phyloP scores from a whole-genome alignment of 2,888 invertebrate genomes.

The Phlogophora meticulosa region DNA sequence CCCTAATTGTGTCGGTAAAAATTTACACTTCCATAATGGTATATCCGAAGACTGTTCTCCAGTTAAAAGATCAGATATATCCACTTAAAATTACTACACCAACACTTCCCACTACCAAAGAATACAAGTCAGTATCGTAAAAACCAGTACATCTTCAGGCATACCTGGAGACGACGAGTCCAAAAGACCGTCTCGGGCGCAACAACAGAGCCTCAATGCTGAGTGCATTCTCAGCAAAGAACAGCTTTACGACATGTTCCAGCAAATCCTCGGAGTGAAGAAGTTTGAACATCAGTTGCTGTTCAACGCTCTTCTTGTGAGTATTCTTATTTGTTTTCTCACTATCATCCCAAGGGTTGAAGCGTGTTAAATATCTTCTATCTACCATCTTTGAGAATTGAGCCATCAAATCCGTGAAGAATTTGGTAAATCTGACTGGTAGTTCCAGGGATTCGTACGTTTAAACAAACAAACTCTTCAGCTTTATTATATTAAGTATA shows the following conservation, averaged over 20 bases:
- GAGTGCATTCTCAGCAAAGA: constrained; percentile 99
- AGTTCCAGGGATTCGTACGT: no score
- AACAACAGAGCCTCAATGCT: constrained; percentile 97
- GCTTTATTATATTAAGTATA: no score
- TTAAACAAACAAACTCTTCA: no score
- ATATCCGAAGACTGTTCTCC: background rate
- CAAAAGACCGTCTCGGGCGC: constrained; percentile 96
- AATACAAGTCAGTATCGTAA: constrained; percentile 22
- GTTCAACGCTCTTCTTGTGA: constrained; percentile 96
- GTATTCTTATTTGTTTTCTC: constrained; percentile 37
- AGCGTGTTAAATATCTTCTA: no score
- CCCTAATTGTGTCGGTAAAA: background rate
- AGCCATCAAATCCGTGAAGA: no score
- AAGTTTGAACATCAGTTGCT: constrained; percentile 99
- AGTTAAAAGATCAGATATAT: background rate
- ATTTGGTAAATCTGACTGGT: no score
- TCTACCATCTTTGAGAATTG: no score
- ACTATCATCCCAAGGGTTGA: no score
- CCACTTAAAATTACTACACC: background rate
- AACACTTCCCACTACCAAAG: background rate
- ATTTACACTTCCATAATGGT: background rate
- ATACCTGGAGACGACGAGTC: constrained; percentile 96
- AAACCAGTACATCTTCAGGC: constrained; percentile 73
- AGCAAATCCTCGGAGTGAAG: constrained; percentile 99
- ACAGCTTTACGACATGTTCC: constrained; percentile 99